Conservation (phyloP, 2,113 vertebrate genomes). For the Charina bottae region DNA sequence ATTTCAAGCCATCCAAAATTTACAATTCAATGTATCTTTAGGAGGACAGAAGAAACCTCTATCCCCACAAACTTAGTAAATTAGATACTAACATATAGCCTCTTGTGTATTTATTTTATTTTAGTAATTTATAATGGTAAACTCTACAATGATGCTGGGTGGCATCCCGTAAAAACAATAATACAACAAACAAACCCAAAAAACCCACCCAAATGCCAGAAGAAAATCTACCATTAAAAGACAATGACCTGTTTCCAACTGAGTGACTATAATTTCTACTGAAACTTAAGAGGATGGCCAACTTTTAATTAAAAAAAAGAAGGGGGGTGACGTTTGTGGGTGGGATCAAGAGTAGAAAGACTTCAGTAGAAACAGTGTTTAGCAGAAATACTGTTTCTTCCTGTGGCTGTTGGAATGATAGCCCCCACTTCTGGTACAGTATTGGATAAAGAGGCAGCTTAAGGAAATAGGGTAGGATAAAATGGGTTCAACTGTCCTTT, state of each 20-base stretch:
- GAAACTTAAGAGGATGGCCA: background rate
- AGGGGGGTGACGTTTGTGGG: background rate
- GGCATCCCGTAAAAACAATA: background rate
- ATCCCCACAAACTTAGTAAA: conserved; percentile 8
- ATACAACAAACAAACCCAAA: background rate
- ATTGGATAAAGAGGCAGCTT: background rate
- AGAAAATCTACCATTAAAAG: background rate
- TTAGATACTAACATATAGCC: conserved; percentile 17
- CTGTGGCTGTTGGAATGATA: conserved; percentile 10
- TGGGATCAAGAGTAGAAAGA: background rate
- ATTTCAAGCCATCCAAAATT: background rate
- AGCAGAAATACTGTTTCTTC: background rate
- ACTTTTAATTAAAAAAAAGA: background rate
- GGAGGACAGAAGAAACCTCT: background rate
- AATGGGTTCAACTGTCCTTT: background rate
- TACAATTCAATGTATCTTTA: rapidly evolving
- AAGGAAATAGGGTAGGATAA: background rate
- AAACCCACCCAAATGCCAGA: background rate
- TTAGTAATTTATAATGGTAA: background rate
- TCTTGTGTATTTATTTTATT: background rate
- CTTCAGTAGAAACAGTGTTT: background rate
- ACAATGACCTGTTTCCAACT: conserved; percentile 20
- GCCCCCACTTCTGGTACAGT: background rate
- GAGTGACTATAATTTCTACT: conserved; percentile 44
- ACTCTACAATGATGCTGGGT: background rate